Evolutionary conservation across 2,797 vertebrate genomes (phyloP), one percentile per base, ranked within the genome.

Genomic region (Phrynocephalus guinanensis): DNA sequence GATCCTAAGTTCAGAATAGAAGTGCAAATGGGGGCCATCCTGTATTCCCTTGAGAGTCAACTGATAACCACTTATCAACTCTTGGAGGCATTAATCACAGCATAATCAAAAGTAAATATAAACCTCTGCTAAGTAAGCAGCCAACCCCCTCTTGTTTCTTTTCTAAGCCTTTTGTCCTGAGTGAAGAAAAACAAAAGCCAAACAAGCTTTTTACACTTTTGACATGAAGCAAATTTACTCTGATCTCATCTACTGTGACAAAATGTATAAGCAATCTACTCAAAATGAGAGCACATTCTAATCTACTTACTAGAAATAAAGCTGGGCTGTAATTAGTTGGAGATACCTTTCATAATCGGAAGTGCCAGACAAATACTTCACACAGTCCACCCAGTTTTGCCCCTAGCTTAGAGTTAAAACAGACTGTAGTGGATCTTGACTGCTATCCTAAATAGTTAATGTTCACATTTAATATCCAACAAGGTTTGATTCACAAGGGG

Each of bases 81-180:
- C 88, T 87, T 87, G 89, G 82, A 90, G 73, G 85, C 91, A 94
- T 93, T 93, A 93, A 91, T 94, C 92, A 95, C 87, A 88, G 80
- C 88, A 86, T 91, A 93, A 93, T 94, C 90, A 94, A 95, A 94
- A 94, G 94, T 90, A 95, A 96, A 96, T 90, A 95, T 78, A 88
- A 73, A 88, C 89, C 33, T 91, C 70, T 78, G 82, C 60, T 70
- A 93, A 91, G 87, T 78, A 91, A 82, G 72, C 87, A 71, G 67
- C 77, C 50, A 79, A 63, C 56, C 85, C 75, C 56, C 48, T 73
- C 84, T 83, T 70, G 56, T 60, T 85, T 73, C 63, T 60, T 85
- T 85, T 81, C 79, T 93, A 91, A 91, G 84, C 84, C 82, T 91
- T 91, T 66, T 15, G 38, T 88, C 33, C 84, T 44, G 13, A 22